phyloP scores from a whole-genome alignment of 2,113 vertebrate genomes.

The Todiramphus chloris region DNA sequence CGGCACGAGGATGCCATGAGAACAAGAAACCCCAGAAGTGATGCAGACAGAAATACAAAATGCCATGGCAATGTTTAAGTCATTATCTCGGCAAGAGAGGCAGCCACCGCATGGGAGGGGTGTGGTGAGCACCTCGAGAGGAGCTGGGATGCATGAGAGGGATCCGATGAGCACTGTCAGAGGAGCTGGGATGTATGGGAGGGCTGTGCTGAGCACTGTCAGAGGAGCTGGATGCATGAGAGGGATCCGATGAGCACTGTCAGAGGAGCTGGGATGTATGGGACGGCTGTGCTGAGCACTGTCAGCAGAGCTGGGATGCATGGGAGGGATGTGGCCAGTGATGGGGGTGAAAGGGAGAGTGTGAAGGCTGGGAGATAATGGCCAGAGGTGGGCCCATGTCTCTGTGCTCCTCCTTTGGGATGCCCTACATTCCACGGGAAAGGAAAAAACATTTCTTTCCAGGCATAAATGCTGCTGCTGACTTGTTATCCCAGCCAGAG shows the following conservation, averaged over 20 bases:
- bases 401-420: accelerated
- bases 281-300: background rate
- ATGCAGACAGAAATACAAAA: background rate
- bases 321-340: background rate
- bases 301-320: background rate
- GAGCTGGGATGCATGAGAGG: background rate
- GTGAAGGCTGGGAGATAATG: background rate
- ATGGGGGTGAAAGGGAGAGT: accelerated
- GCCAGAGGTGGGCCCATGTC: background rate
- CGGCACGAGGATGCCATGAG: accelerated
- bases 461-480: background rate
- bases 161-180: background rate
- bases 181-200: background rate
- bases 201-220: accelerated
- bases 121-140: background rate
- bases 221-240: background rate
- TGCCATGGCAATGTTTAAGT: background rate
- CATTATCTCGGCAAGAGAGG: background rate
- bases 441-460: background rate
- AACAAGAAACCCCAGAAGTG: background rate
- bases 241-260: no score
- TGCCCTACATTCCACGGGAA: accelerated
- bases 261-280: background rate
- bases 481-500: background rate
- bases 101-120: background rate